phyloP scores from a whole-genome alignment of 2,888 invertebrate genomes.

The Eupsilia transversa region DNA sequence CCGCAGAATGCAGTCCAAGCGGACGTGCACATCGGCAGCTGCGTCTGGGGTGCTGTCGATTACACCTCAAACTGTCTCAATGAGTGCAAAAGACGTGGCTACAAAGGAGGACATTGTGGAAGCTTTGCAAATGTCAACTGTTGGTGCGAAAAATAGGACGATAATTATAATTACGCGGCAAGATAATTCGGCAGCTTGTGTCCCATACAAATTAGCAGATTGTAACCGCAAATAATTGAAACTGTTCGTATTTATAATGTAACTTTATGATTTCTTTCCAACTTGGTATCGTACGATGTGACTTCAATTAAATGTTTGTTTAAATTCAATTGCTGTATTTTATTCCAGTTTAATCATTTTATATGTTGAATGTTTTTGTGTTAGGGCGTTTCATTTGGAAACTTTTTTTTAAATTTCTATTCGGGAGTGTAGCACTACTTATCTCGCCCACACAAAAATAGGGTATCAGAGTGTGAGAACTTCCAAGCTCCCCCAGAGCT shows the following conservation, averaged over 20 bases:
- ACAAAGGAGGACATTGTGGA: conserved; percentile 68
- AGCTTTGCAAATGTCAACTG: conserved; percentile 63
- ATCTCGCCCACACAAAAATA: not conserved
- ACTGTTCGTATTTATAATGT: not conserved
- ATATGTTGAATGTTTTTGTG: not conserved
- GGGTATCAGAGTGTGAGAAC: not conserved
- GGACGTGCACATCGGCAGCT: conserved; percentile 68
- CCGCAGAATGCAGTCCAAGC: conserved; percentile 64
- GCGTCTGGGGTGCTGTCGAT: conserved; percentile 71
- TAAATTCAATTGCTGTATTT: not conserved
- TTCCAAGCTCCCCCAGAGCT: too few species aligned
- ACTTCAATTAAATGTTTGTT: conserved; percentile 12
- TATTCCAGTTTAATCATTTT: not conserved
- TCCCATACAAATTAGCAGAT: not conserved
- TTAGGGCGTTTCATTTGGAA: not conserved
- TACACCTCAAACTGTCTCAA: conserved; percentile 69
- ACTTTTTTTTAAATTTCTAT: not conserved
- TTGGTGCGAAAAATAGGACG: conserved; percentile 41
- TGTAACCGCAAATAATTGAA: not conserved
- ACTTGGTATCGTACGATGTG: not conserved
- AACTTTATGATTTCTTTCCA: not conserved
- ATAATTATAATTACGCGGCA: not conserved
- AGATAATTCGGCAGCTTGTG: not conserved
- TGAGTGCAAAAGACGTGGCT: conserved; percentile 67
- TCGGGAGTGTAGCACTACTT: not conserved